phyloP scores from a whole-genome alignment of 2,113 vertebrate genomes.

The Melozone crissalis region DNA sequence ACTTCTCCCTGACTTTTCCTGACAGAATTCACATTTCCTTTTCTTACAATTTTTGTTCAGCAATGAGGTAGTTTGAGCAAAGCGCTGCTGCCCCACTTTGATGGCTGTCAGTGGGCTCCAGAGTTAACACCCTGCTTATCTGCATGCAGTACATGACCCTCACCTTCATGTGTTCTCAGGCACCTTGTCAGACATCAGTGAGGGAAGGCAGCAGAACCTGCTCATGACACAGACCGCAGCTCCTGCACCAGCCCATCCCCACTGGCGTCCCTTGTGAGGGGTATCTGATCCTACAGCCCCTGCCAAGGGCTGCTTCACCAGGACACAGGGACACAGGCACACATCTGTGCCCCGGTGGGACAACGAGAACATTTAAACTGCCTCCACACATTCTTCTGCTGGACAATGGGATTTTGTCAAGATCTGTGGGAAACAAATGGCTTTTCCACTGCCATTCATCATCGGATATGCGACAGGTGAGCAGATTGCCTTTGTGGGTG shows the following conservation, averaged over 20 bases:
- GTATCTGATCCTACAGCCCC: not conserved
- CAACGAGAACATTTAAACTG: not conserved
- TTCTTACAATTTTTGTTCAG: not conserved
- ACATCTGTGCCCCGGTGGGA: not conserved
- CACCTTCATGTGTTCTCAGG: not conserved
- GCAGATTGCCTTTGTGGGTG: not conserved
- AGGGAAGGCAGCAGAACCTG: not conserved
- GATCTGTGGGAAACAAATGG: not conserved
- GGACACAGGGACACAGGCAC: not conserved
- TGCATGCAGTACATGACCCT: not conserved
- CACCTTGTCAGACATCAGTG: not conserved
- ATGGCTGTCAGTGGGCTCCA: not conserved
- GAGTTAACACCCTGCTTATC: not conserved
- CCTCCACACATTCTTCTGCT: not conserved
- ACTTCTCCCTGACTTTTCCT: not conserved
- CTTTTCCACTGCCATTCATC: not conserved
- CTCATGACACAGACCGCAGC: not conserved
- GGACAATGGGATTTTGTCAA: not conserved
- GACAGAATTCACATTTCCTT: not conserved
- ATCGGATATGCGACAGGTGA: not conserved
- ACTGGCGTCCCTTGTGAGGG: fast-evolving
- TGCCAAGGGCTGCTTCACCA: not conserved
- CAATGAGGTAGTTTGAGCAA: not conserved
- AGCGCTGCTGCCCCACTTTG: not conserved
- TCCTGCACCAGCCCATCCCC: not conserved